These are phyloP conservation scores for Meganola albula DNA, from an alignment of 2,888 invertebrate genomes.

Conservation along the genomic window DNA sequence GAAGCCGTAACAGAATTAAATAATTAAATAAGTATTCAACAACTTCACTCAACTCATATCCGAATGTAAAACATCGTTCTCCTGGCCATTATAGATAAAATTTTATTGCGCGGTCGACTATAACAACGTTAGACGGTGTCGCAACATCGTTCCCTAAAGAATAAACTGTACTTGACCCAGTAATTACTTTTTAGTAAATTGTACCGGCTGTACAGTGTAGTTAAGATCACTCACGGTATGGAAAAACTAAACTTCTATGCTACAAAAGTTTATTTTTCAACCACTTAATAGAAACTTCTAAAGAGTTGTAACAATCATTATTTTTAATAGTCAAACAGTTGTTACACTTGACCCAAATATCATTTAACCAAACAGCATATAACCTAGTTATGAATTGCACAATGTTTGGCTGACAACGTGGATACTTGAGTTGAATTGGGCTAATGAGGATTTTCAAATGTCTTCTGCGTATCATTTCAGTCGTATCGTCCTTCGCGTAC, in stretches of 20 bases:
- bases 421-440: slow-evolving; percentile 12
- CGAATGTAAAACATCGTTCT: no score
- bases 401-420: slow-evolving; percentile 44
- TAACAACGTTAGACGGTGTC: slow-evolving; percentile 6
- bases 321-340: slow-evolving; percentile 10
- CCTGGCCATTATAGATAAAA: no score
- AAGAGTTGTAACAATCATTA: slow-evolving; percentile 12
- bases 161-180: slow-evolving; percentile 22
- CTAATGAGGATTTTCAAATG: slow-evolving; percentile 17
- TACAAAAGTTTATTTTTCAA: slow-evolving; percentile 21
- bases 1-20: no score
- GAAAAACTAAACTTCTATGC: slow-evolving; percentile 23
- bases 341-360: slow-evolving; percentile 62
- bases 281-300: slow-evolving; percentile 2
- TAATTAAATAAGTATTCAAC: no score
- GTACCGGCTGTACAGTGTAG: slow-evolving; percentile 11
- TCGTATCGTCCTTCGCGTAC: slow-evolving; percentile 16
- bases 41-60: no score
- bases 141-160: slow-evolving; percentile 9
- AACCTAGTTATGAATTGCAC: slow-evolving; percentile 60
- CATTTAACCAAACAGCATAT: slow-evolving; percentile 45
- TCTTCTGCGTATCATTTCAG: slow-evolving; percentile 5
- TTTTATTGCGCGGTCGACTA: no score
- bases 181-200: slow-evolving; percentile 14
- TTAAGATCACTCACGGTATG: slow-evolving; percentile 13